phyloP scores from a whole-genome alignment of 2,797 vertebrate genomes.

The Corythornis leucogaster region DNA sequence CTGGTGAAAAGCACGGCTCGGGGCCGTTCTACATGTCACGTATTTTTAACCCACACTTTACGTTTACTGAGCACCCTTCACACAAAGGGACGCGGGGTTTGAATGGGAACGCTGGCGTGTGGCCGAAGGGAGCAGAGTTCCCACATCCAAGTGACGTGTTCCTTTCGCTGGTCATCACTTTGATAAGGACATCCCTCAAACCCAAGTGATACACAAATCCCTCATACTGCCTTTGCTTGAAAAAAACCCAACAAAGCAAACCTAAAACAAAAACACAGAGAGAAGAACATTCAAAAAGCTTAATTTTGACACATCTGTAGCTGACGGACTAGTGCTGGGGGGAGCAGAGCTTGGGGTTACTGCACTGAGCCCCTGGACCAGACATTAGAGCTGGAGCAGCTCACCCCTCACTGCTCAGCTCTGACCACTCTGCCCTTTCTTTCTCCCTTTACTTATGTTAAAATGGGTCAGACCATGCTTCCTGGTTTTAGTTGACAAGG shows the following conservation, averaged over 20 bases:
- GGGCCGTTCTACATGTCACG: not conserved
- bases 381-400: not conserved
- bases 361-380: not conserved
- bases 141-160: accelerated
- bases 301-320: not conserved
- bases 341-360: not conserved
- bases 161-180: not conserved
- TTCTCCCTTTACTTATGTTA: not conserved
- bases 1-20: not conserved
- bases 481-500: not conserved
- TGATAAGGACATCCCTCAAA: accelerated
- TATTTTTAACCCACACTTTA: not conserved
- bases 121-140: not conserved
- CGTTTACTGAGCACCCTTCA: not conserved
- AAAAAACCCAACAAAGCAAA: not conserved
- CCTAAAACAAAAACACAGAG: not conserved
- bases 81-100: not conserved
- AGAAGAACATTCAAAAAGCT: not conserved
- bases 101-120: not conserved
- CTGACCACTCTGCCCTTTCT: too few relatives aligned
- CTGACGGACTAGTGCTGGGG: not conserved
- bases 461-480: not conserved
- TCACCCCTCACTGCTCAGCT: not conserved
- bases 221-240: not conserved
- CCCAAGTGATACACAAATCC: not conserved